Conservation (phyloP, 1,140 invertebrate genomes). For the Caenorhabditis latens region DNA sequence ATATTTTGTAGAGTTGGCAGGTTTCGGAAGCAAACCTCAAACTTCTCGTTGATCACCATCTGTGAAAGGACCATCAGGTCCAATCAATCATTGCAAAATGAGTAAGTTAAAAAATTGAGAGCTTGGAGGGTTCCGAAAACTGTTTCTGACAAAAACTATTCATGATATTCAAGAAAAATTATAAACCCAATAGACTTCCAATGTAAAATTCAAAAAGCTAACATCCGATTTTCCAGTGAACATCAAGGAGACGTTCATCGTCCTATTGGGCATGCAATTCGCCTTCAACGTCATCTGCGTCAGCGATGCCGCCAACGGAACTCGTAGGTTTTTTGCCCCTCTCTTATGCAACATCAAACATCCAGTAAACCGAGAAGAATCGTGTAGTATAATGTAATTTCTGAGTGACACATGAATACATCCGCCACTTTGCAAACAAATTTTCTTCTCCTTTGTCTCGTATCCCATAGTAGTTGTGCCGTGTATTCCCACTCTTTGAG, state of each 20-base stretch:
- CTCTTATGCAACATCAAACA: neutral
- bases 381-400: slow-evolving; percentile 28
- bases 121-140: neutral
- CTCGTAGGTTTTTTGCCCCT: slow-evolving; percentile 9
- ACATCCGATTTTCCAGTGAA: neutral
- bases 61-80: neutral
- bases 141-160: no score
- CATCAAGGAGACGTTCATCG: neutral
- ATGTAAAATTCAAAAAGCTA: no score
- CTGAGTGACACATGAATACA: slow-evolving; percentile 29
- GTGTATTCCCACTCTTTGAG: neutral
- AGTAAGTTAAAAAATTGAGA: neutral
- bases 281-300: neutral
- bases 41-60: neutral
- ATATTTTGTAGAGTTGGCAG: slow-evolving; percentile 37
- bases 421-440: slow-evolving; percentile 17
- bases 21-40: slow-evolving; percentile 38
- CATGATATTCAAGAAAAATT: no score
- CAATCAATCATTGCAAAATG: neutral
- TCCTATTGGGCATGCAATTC: neutral
- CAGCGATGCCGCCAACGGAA: neutral
- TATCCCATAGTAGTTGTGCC: neutral
- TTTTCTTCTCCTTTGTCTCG: slow-evolving; percentile 4
- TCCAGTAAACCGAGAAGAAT: neutral
- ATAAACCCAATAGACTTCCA: no score